phyloP scores from a whole-genome alignment of 2,797 vertebrate species.

The Myotis myotis region DNA sequence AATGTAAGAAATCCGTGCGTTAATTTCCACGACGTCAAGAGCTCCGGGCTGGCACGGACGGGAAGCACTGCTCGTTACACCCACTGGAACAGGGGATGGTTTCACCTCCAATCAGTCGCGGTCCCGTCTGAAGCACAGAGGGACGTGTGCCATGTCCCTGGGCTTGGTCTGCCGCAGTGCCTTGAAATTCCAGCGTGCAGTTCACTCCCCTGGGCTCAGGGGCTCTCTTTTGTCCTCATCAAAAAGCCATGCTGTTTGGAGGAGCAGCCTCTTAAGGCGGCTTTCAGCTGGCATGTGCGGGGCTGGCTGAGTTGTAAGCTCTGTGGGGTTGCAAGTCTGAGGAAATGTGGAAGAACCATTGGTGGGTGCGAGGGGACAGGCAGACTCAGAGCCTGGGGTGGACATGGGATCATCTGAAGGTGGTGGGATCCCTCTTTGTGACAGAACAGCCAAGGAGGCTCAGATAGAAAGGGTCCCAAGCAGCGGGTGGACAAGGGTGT shows the following conservation, averaged over 20 bases:
- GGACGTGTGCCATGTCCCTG: neutral
- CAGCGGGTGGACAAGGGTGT: neutral
- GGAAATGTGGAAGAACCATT: too few relatives aligned
- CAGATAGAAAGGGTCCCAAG: neutral
- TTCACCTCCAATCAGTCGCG: neutral
- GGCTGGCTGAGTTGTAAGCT: neutral
- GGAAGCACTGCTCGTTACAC: neutral
- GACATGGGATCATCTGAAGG: neutral
- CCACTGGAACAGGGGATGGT: fast-evolving
- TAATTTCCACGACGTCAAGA: neutral
- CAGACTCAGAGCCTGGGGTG: neutral
- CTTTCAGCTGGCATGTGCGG: neutral
- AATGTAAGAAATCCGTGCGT: neutral
- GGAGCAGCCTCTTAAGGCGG: too few relatives aligned
- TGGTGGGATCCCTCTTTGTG: neutral
- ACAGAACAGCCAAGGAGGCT: too few relatives aligned
- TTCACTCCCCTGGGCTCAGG: neutral
- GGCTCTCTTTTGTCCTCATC: neutral
- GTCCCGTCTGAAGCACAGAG: neutral
- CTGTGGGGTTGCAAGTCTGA: neutral
- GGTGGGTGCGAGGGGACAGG: neutral
- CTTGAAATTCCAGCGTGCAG: neutral
- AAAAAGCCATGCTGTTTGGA: neutral
- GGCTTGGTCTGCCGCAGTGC: neutral
- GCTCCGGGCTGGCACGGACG: neutral